These are phyloP conservation scores for Galerucella nymphaeae DNA, from an alignment of 2,888 invertebrate species.

Conservation along the genomic window DNA sequence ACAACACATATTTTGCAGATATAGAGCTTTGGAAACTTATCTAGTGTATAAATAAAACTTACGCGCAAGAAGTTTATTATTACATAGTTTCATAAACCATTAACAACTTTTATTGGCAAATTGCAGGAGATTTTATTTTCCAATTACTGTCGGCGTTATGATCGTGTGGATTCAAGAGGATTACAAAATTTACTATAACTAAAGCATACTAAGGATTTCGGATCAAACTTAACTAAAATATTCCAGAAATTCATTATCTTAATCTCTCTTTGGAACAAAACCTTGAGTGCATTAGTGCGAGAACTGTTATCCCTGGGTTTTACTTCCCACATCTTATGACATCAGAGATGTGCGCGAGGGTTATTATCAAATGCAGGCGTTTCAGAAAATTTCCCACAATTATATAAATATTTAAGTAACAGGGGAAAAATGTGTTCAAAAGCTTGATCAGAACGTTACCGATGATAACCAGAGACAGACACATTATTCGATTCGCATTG, in stretches of 20 bases:
- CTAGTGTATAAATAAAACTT: too few species aligned
- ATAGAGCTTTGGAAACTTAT: too few species aligned
- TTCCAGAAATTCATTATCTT: conserved; percentile 28
- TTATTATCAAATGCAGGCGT: too few species aligned
- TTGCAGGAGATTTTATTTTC: neutral
- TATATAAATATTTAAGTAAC: too few species aligned
- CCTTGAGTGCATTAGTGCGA: conserved; percentile 29
- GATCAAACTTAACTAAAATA: conserved; percentile 20
- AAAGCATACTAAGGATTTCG: conserved; percentile 10
- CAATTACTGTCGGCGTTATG: neutral
- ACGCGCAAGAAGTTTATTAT: too few species aligned
- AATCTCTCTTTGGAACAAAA: conserved; percentile 30
- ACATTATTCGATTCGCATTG: too few species aligned
- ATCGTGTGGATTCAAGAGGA: conserved; percentile 12
- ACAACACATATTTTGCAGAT: too few species aligned
- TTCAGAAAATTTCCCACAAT: too few species aligned
- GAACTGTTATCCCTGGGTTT: conserved; percentile 23
- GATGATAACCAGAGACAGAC: too few species aligned
- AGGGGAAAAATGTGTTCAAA: too few species aligned
- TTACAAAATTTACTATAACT: conserved; percentile 7
- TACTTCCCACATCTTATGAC: conserved; percentile 7
- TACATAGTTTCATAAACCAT: too few species aligned
- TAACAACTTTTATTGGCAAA: neutral
- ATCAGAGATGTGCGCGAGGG: neutral
- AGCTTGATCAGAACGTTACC: too few species aligned